Evolutionary conservation across 37 sponge, comb jelly and placozoan species (phyloP), one percentile per base, ranked within the genome.

Genomic region (Mnemiopsis leidyi): DNA sequence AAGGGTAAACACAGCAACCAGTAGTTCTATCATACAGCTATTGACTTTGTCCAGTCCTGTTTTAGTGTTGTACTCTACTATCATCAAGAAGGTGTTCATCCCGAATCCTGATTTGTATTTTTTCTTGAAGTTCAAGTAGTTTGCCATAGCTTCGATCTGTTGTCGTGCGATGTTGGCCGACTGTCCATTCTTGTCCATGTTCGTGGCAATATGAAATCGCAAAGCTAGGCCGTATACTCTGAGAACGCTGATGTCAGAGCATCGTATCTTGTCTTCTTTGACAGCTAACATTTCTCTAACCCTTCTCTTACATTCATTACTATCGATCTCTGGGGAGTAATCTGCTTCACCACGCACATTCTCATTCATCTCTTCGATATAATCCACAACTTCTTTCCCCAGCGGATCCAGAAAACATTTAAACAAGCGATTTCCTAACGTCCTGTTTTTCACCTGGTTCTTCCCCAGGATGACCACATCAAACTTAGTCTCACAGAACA

Each of bases 21-120:
- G 1, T 0, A 85, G 40, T 23, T 85, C 90, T 39, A 85, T 38
- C 61, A 85, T 40, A 21, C 90, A 85, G 90, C 39, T 85, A 20
- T 13, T 37, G 13, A 24, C 90, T 38, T 35, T 21, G 0, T 16
- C 1, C 35, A 77, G 79, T n/a, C n/a, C n/a, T n/a, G n/a, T n/a
- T 32, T 77, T 77, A 2, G 36, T 36, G 35, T 77, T 77, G 40
- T 40, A 39, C 32, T 85, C 48, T 3, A 85, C 29, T 28, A 85
- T 40, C 18, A 85, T 39, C 25, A 38, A 29, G 23, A 85, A 85
- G 2, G 90, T 40, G 61, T 40, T 85, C 90, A 85, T 85, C 1
- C 90, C 90, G 29, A 85, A 85, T 9, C 90, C 90, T n/a, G 90
- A 85, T 61, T 85, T 85, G 90, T 32, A 85, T 29, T 38, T 85